These are phyloP conservation scores for Drosophila melanica DNA, from an alignment of 1,140 invertebrate genomes.

Conservation along the genomic window DNA sequence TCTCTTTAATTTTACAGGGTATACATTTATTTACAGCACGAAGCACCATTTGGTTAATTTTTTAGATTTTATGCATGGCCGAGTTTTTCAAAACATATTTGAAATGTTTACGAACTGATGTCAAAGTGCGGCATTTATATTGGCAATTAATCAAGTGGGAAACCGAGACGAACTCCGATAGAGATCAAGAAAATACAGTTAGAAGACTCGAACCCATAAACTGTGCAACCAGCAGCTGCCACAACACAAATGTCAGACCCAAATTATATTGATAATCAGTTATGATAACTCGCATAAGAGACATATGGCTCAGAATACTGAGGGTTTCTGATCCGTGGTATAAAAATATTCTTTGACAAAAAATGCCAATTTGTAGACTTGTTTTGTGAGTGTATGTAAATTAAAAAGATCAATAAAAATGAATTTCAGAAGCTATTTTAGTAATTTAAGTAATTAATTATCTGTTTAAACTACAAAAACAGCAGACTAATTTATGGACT, in stretches of 20 bases:
- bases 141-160: slow-evolving; percentile 49
- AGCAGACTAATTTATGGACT: no score
- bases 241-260: slow-evolving; percentile 29
- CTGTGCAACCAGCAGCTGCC: slow-evolving; percentile 42
- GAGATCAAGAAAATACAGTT: slow-evolving; percentile 27
- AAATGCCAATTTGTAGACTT: no score
- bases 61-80: slow-evolving; percentile 45
- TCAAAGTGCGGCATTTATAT: slow-evolving; percentile 15
- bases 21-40: neutral
- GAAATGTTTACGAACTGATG: slow-evolving; percentile 15
- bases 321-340: no score
- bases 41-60: neutral
- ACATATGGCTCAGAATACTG: slow-evolving; percentile 23
- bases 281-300: slow-evolving; percentile 43
- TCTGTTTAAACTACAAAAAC: no score
- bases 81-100: slow-evolving; percentile 51
- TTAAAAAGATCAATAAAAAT: no score
- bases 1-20: neutral
- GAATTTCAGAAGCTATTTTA: no score
- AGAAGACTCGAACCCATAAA: slow-evolving; percentile 25
- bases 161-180: slow-evolving; percentile 35
- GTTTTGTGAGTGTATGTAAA: no score
- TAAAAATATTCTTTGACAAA: neutral
- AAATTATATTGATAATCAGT: slow-evolving; percentile 46
- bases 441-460: no score